Evolutionary conservation across 1,140 invertebrate genomes (phyloP), one percentile per base, ranked within the genome.

Genomic region (Drosophila persimilis): DNA sequence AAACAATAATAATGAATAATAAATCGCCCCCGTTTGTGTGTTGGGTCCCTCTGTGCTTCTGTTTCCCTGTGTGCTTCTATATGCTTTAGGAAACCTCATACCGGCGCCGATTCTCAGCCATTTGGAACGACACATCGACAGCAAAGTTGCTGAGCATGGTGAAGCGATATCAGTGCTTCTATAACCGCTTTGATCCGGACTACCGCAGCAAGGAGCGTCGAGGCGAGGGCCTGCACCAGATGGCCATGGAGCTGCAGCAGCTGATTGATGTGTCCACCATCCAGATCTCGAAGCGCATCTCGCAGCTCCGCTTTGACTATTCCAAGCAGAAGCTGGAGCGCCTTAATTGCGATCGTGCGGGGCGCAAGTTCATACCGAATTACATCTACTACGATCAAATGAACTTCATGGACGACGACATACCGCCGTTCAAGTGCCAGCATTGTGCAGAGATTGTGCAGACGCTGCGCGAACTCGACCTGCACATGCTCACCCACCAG

Each of bases 201-300:
- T 90, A 90, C 56, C 89, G 89, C 45, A 90, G 89, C 59, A 90
- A 90, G 64, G 89, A 90, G 26, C 75, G 86, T 2, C 85, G 89
- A 2, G 89, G 89, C 39, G 89, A 90, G 60, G 89, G 89, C 1
- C 63, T 90, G 31, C 89, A 90, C 20, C 74, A 84, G 50, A 90
- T 90, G 84, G 89, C 81, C 8, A 61, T 71, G 31, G 89, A 90
- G 22, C 57, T 90, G 58, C 85, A 88, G 46, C 63, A 80, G 41
- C 46, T 85, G 17, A 90, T 90, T 41, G 89, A 90, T 43, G 89
- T 90, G 24, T 75, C 73, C 47, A 86, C 89, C 48, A 90, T 90
- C 39, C 89, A 90, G 57, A 90, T 90, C 41, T 90, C 89, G 2
- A 90, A 90, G 51, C 85, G 89, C 31, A 89, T 90, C 7, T 90